phyloP scores from a whole-genome alignment of 2,113 vertebrate species.

The human region GRCh38 chr7:15905001-15905500 shows the following conservation, averaged over 20 bases:
- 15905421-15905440: constrained; percentile 79
- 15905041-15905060: background rate
- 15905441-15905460: constrained; percentile 81
- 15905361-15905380: constrained; percentile 65
- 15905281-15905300: constrained; percentile 62
- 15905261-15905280: constrained; percentile 42
- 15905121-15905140: background rate
- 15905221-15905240: background rate
- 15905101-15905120: background rate
- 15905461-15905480: constrained; percentile 79
- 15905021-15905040: background rate
- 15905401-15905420: constrained; percentile 79
- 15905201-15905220: background rate
- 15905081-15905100: background rate
- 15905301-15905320: constrained; percentile 60
- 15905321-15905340: constrained; percentile 62
- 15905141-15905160: background rate
- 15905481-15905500: constrained; percentile 74
- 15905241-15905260: background rate
- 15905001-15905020: background rate
- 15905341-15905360: constrained; percentile 66
- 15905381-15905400: constrained; percentile 73
- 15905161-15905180: background rate
- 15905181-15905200: background rate
- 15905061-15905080: background rate